Percentiles rank a stretch among this genome's conserved stretches.
Conservation (phyloP, 2,888 invertebrate genomes). For the Dynastes tityus region DNA sequence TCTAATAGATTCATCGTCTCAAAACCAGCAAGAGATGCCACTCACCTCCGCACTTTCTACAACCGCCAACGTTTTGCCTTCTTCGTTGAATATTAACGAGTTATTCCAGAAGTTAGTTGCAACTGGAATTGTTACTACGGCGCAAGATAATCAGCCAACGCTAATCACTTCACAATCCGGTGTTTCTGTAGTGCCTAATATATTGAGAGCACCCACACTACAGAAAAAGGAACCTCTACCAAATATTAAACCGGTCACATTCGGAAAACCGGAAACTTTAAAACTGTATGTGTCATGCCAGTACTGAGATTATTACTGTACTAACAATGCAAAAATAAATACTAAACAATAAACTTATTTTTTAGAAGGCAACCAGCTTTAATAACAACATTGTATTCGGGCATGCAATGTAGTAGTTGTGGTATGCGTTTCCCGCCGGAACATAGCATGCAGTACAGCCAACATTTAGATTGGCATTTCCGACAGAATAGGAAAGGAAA, state of each 20-base stretch:
- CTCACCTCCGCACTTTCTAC: constrained; percentile 64
- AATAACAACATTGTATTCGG: constrained; percentile 83
- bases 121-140: constrained; percentile 81
- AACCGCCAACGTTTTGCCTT: constrained; percentile 55
- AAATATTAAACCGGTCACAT: constrained; percentile 77
- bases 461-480: constrained; percentile 99
- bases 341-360: constrained; percentile 49
- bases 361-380: constrained; percentile 82
- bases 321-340: background rate
- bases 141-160: constrained; percentile 47
- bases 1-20: constrained; percentile 23
- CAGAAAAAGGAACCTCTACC: constrained; percentile 35
- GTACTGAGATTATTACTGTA: constrained; percentile 17
- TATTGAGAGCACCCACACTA: background rate
- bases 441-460: constrained; percentile 90
- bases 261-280: constrained; percentile 81
- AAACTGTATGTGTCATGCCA: constrained; percentile 76
- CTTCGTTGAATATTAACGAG: constrained; percentile 81
- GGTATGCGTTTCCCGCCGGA: constrained; percentile 94
- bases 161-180: constrained; percentile 41
- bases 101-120: constrained; percentile 89
- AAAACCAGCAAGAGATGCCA: constrained; percentile 55
- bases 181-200: background rate
- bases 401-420: constrained; percentile 97
- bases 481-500: constrained; percentile 92